Evolutionary conservation across 35 echinoderm and acorn worm species (phyloP).

Genomic region (Heliocidaris tuberculata): DNA sequence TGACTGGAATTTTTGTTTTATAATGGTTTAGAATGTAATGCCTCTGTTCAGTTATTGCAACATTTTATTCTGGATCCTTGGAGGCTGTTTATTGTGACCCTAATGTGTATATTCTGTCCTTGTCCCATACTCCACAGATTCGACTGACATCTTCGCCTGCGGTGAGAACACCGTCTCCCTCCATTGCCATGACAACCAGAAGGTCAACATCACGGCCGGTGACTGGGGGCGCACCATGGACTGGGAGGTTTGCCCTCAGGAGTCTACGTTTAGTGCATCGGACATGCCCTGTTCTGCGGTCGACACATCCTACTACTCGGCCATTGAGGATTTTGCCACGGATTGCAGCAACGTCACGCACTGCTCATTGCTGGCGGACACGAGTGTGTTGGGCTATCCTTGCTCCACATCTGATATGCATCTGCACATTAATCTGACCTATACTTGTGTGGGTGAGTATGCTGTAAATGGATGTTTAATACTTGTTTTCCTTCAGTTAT

Average conservation of each 20-base stretch:
- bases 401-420: constrained; percentile 54
- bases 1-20: too few relatives aligned
- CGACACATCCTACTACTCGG: neutral
- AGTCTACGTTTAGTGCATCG: neutral
- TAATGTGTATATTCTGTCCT: neutral
- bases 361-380: constrained; percentile 55
- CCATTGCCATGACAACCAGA: constrained; percentile 62
- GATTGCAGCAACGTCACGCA: constrained; percentile 36
- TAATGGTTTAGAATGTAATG: too few relatives aligned
- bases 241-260: constrained; percentile 71
- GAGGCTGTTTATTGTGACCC: too few relatives aligned
- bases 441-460: constrained; percentile 56
- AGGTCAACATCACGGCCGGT: constrained; percentile 67
- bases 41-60: too few relatives aligned
- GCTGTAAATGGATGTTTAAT: too few relatives aligned
- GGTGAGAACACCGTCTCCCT: constrained; percentile 60
- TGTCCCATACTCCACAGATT: constrained; percentile 42
- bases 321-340: constrained; percentile 14
- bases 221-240: constrained; percentile 70
- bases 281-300: constrained; percentile 55
- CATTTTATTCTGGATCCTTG: too few relatives aligned
- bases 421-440: constrained; percentile 66
- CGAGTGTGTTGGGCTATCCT: constrained; percentile 49
- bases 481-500: neutral
- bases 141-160: constrained; percentile 55